Base-by-base conservation (phyloP, 37 sponge, comb jelly and placozoan genomes). In the Aplysina aerophoba region DNA sequence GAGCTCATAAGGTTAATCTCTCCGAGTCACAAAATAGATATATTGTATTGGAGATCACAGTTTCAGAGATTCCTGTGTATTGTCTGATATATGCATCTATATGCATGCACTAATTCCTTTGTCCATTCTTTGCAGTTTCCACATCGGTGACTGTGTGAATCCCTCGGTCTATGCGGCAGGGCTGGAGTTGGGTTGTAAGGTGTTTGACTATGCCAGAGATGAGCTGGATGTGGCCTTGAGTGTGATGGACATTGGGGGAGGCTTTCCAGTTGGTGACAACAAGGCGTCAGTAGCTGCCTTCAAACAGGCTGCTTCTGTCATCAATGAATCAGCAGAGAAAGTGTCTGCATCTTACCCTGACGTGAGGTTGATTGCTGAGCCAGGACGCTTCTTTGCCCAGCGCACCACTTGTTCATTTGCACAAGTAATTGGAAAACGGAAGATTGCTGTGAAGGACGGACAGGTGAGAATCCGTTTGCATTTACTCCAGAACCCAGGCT, bases 161-260 rank as follows among this genome's bases (percentile, higher is more conserved):
- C 86, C 94, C 0, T 58, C 33, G 2, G 91, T 91, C 20, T 97
- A 86, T 80, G 27, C 74, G 31, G 8, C 11, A 11, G 97, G 95
- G 14, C 85, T 97, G 14, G 80, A 86, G 54, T 82, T 85, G 68
- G 68, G 92, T 14, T n/a, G 65, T 11, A 55, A 84, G 44, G 83
- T 95, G 22, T 97, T 97, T 67, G 33, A 84, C 24, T 72, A 85
- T 50, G 95, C 50, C 3, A 44, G 72, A 28, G 79, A 68, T 36
- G 28, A 44, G 13, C 21, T 92, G 25, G 95, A 90, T 53, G 92
- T 67, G 53, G 35, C 87, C 17, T 90, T 95, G 50, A 86, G 79
- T 1, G 69, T 97, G 17, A 82, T 97, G 27, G 97, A 97, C 85
- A 95, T 97, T 62, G 97, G 97, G 40, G 97, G 97, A 19, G 97